These are phyloP conservation scores for Vanessa atalanta DNA, from an alignment of 1,140 invertebrate genomes.

Conservation along the genomic window DNA sequence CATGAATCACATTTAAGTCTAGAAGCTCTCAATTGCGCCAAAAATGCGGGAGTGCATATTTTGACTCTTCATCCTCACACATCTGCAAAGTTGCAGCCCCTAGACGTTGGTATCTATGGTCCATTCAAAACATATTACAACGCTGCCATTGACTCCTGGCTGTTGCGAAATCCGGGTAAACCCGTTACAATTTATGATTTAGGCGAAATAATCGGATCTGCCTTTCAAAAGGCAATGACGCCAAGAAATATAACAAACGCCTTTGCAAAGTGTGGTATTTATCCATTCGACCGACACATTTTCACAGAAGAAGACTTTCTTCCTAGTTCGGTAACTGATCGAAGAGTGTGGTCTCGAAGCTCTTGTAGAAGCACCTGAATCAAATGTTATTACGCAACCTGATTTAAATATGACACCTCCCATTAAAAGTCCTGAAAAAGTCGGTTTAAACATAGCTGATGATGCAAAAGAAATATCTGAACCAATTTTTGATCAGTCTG, in stretches of 20 bases:
- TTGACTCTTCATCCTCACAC: slow-evolving; percentile 66
- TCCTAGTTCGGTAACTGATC: slow-evolving; percentile 36
- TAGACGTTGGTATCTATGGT: slow-evolving; percentile 70
- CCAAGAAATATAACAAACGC: slow-evolving; percentile 13
- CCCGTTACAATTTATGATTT: slow-evolving; percentile 41
- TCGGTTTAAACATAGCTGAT: slow-evolving; percentile 3
- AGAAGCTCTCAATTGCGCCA: slow-evolving; percentile 48
- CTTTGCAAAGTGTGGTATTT: slow-evolving; percentile 6
- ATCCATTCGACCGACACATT: neutral
- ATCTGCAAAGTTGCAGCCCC: slow-evolving; percentile 68
- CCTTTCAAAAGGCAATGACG: slow-evolving; percentile 37
- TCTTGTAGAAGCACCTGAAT: too few species aligned
- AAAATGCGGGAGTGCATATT: slow-evolving; percentile 51
- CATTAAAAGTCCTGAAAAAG: slow-evolving; percentile 19
- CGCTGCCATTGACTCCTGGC: slow-evolving; percentile 52
- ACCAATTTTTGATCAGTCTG: slow-evolving; percentile 23
- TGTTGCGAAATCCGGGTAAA: slow-evolving; percentile 40
- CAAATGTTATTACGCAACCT: too few species aligned
- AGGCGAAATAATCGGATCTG: slow-evolving; percentile 28
- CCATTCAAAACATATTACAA: slow-evolving; percentile 62
- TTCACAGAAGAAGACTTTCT: slow-evolving; percentile 18
- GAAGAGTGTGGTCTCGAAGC: neutral
- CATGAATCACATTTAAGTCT: slow-evolving; percentile 60
- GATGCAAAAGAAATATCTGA: slow-evolving; percentile 23
- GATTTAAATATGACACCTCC: neutral